A percentile compares a stretch with the other conserved stretches of the same genome.
Conservation (phyloP, 2,888 invertebrate genomes). For the Platycheirus albimanus region DNA sequence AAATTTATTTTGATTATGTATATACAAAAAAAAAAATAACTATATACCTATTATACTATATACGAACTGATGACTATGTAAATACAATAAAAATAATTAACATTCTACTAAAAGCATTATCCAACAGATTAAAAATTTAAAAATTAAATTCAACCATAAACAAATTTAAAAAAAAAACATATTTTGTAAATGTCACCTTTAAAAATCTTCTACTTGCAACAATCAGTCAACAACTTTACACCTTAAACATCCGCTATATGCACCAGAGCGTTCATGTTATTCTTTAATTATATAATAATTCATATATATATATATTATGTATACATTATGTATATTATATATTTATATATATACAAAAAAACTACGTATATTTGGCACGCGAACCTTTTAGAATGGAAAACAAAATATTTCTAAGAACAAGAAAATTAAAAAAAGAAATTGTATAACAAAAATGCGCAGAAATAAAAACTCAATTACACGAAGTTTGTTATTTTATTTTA, state of each 20-base stretch:
- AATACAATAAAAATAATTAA: conserved; percentile 32
- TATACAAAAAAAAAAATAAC: conserved; percentile 4
- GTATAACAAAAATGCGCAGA: conserved; percentile 60
- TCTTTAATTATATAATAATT: conserved; percentile 50
- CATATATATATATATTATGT: conserved; percentile 17
- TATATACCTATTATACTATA: conserved; percentile 23
- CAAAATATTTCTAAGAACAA: conserved; percentile 46
- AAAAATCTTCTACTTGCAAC: conserved; percentile 66
- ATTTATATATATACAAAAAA: conserved; percentile 6
- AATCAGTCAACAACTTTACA: conserved; percentile 67
- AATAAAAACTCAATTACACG: conserved; percentile 61
- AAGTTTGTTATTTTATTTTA: conserved; percentile 19
- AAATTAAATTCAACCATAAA: background rate
- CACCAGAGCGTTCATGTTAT: conserved; percentile 66
- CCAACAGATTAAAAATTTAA: conserved; percentile 33
- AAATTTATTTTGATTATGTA: conserved; percentile 38
- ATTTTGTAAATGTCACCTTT: conserved; percentile 62
- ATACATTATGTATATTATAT: background rate
- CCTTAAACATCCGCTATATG: conserved; percentile 55
- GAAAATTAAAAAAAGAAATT: conserved; percentile 32
- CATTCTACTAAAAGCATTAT: conserved; percentile 35
- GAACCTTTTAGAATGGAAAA: conserved; percentile 37
- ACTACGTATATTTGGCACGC: conserved; percentile 49
- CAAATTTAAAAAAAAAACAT: conserved; percentile 10
- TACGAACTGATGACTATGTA: conserved; percentile 42